Conservation (phyloP, 2,113 vertebrate genomes). For the Paratilapia polleni region DNA sequence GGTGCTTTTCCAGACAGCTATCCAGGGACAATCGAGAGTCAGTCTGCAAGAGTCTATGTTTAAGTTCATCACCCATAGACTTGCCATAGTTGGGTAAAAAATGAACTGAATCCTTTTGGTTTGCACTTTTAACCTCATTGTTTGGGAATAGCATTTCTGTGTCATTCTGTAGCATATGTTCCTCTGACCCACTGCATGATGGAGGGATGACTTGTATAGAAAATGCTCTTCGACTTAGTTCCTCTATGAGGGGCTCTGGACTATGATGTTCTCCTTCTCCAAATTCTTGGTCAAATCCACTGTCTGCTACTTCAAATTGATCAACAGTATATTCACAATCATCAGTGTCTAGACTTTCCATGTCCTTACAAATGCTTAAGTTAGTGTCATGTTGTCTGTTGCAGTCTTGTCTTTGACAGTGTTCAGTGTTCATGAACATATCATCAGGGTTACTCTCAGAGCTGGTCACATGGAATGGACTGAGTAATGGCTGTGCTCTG, state of each 20-base stretch:
- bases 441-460: conserved; percentile 59
- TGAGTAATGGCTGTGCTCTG: background rate
- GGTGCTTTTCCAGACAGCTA: conserved; percentile 40
- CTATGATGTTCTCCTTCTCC: conserved; percentile 41
- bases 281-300: conserved; percentile 71
- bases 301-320: conserved; percentile 63
- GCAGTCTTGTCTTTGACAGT: background rate
- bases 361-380: conserved; percentile 15
- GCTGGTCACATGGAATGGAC: conserved; percentile 53
- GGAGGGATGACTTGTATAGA: conserved; percentile 57
- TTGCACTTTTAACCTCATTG: background rate
- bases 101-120: conserved; percentile 4
- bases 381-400: background rate
- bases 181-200: conserved; percentile 65
- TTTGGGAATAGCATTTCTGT: background rate
- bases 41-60: conserved; percentile 72
- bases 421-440: conserved; percentile 38
- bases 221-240: conserved; percentile 30
- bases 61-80: conserved; percentile 55
- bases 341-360: conserved; percentile 15
- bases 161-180: conserved; percentile 47
- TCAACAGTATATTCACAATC: conserved; percentile 48
- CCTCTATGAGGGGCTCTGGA: conserved; percentile 5
- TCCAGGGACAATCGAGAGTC: conserved; percentile 29
- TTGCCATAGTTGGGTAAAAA: conserved; percentile 46